Base-by-base conservation (phyloP, 2,888 invertebrate genomes). In the Nephrotoma flavescens region DNA sequence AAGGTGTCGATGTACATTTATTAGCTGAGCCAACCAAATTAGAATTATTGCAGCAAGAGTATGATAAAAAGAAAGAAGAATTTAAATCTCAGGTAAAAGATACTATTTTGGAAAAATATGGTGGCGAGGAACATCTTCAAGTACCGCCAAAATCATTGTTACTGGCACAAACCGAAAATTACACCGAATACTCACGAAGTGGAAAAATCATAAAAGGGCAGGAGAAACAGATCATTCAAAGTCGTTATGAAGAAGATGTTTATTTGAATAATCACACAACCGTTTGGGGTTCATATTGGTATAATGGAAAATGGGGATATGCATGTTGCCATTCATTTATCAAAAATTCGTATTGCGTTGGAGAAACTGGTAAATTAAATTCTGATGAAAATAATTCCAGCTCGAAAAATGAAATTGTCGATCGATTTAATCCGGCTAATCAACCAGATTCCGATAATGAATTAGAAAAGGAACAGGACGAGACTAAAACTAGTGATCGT, bases 1-100 rank as follows among this genome's bases (percentile, higher is more conserved):
- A 95, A 89, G 98, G 98, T 4, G 96, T 98, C 0, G 98, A 98
- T 92, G 97, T 98, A 41, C 98, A 99, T 91, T 93, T 99, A 87
- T 93, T 99, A 88, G 99, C 99, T 3, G 99, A 99, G 91, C 99
- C 99, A 6, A 99, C 99, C 11, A 99, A 99, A 92, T 92, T 99
- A 88, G 99, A 99, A 91, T 92, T 97, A 89, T 92, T 99, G 87
- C 96, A 98, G 91, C 94, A 96, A 87, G 97, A 99, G 91, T 99
- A 97, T 91, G 95, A 96, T 87, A 94, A 96, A 88, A 97, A 98
- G 91, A 97, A 97, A 90, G 96, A 97, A 57, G 96, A 96, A 89
- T 96, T 97, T 89, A 98, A 99, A 92, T 95, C 96, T 11, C 94
- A 95, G 91, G 94, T 97, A 86, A 95, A 96, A 89, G 94, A 96